These are phyloP conservation scores for Daktulosphaira vitifoliae DNA, from an alignment of 1,140 invertebrate species.

Conservation along the genomic window DNA sequence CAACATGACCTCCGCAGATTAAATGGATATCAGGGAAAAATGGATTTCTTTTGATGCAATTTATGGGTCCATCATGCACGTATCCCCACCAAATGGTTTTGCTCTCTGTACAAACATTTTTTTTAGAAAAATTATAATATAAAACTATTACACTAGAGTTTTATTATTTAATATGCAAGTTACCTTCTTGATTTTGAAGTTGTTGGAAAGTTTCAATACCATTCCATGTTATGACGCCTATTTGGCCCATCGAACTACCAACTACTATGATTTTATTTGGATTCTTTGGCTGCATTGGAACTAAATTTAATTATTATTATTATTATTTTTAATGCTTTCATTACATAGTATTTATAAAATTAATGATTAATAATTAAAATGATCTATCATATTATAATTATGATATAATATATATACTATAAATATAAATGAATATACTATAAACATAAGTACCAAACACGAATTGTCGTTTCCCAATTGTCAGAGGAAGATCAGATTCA, in stretches of 20 bases:
- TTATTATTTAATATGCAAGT: no score
- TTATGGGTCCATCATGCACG: conserved; percentile 15
- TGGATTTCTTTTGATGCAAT: conserved; percentile 13
- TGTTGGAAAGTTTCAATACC: background rate
- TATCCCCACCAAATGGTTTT: conserved; percentile 24
- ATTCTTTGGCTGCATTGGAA: background rate
- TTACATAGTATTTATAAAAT: no score
- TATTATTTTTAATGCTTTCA: no score
- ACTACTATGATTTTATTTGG: conserved; percentile 1
- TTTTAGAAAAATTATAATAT: no score
- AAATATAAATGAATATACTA: no score
- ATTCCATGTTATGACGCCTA: conserved; percentile 18
- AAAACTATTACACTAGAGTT: no score
- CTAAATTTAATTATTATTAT: no score
- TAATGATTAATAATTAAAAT: no score
- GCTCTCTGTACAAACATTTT: no score
- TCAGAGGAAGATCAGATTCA: background rate
- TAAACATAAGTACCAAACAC: conserved; percentile 12
- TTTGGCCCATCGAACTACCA: conserved; percentile 17
- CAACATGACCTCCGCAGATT: conserved; percentile 8
- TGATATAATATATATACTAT: no score
- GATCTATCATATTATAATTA: no score
- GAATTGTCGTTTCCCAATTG: conserved; percentile 12
- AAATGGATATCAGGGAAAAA: conserved; percentile 22
- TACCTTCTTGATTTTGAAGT: conserved; percentile 15